These are phyloP conservation scores for Euphydryas editha DNA, from an alignment of 2,888 invertebrate genomes.

Conservation along the genomic window DNA sequence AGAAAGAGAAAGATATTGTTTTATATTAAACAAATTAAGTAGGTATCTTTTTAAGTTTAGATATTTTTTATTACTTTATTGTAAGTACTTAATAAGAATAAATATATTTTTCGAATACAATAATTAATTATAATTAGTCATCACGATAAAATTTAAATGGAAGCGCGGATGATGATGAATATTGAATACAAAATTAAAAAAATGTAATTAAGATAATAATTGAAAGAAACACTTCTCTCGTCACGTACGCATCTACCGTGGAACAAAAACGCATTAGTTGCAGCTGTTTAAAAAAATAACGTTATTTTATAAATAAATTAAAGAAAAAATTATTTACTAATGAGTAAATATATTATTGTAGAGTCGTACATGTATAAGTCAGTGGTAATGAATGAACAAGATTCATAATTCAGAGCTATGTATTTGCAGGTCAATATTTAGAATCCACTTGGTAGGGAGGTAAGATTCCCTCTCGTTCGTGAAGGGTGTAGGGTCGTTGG, in stretches of 20 bases:
- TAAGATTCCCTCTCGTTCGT: constrained; percentile 29
- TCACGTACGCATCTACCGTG: background rate
- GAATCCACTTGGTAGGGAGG: constrained; percentile 25
- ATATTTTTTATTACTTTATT: too few species aligned
- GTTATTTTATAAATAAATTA: background rate
- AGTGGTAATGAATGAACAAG: constrained; percentile 8
- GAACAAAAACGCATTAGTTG: background rate
- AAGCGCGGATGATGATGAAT: background rate
- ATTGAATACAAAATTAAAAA: background rate
- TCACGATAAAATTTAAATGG: background rate
- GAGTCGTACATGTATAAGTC: too few species aligned
- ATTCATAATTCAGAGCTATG: background rate
- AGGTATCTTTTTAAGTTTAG: too few species aligned
- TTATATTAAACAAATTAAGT: too few species aligned
- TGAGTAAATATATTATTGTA: background rate
- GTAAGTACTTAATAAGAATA: background rate
- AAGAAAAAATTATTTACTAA: background rate
- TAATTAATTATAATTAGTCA: background rate
- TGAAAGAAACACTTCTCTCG: background rate
- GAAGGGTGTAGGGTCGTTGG: constrained; percentile 44
- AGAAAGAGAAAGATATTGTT: too few species aligned
- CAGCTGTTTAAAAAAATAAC: background rate
- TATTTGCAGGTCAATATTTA: constrained; percentile 17
- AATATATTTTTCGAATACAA: background rate
- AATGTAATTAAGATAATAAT: background rate